Evolutionary conservation across 2,888 invertebrate genomes (phyloP).

Genomic region (Empis livida): DNA sequence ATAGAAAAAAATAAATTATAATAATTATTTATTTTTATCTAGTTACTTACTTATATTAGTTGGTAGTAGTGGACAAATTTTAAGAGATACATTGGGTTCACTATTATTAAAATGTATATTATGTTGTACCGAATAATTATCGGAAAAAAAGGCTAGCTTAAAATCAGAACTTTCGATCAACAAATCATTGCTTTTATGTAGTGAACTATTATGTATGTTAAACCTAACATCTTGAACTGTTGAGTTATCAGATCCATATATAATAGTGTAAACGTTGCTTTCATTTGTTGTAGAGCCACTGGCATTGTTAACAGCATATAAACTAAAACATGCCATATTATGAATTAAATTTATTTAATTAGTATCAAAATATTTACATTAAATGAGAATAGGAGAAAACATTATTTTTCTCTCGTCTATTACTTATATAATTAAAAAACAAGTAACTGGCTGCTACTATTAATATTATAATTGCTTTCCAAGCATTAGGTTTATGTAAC

Average conservation of each 20-base stretch:
- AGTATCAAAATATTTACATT: too few species aligned
- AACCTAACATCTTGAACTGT: not conserved
- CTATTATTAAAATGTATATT: not conserved
- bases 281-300: too few species aligned
- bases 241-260: not conserved
- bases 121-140: not conserved
- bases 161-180: not conserved
- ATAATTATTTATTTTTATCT: not conserved
- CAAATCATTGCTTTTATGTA: not conserved
- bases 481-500: too few species aligned
- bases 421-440: too few species aligned
- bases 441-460: too few species aligned
- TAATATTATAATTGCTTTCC: too few species aligned
- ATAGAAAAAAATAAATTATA: slow-evolving; percentile 16
- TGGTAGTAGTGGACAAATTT: not conserved
- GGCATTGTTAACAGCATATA: too few species aligned
- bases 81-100: not conserved
- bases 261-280: not conserved
- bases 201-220: not conserved
- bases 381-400: too few species aligned
- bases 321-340: too few species aligned
- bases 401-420: too few species aligned
- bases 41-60: not conserved
- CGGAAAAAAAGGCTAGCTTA: not conserved
- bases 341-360: too few species aligned